A percentile compares a stretch with the other conserved stretches of the same genome.
These are phyloP conservation scores for Notechis scutatus DNA, from an alignment of 2,113 vertebrate species.

Conservation along the genomic window DNA sequence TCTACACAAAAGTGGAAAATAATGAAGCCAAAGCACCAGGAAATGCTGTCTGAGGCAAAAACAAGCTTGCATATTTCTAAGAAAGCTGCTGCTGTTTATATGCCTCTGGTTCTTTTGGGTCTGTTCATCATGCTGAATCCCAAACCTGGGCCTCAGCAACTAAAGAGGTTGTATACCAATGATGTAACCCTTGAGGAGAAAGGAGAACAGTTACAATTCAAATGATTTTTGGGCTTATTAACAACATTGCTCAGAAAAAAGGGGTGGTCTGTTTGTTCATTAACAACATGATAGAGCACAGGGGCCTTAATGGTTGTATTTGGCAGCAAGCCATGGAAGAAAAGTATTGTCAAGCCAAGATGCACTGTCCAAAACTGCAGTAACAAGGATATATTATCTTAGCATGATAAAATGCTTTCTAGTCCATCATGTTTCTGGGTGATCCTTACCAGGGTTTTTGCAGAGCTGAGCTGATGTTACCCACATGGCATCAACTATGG, in stretches of 20 bases:
- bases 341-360: slow-evolving; percentile 15
- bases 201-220: slow-evolving; percentile 2
- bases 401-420: neutral
- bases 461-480: neutral
- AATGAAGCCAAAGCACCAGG: neutral
- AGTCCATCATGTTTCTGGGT: neutral
- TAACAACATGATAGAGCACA: neutral
- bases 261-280: neutral
- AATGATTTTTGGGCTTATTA: neutral
- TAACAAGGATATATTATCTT: neutral
- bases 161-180: slow-evolving; percentile 26
- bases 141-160: neutral
- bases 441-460: neutral
- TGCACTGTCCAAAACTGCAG: neutral
- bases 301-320: slow-evolving; percentile 1
- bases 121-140: neutral
- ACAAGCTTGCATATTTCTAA: neutral
- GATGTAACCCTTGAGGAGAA: neutral
- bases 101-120: neutral
- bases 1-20: neutral
- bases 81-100: neutral
- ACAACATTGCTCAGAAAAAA: slow-evolving; percentile 12
- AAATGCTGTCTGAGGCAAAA: neutral
- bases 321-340: neutral
- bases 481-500: neutral